Base-by-base conservation (phyloP, 2,888 invertebrate species). In the Hermodice carunculata region DNA sequence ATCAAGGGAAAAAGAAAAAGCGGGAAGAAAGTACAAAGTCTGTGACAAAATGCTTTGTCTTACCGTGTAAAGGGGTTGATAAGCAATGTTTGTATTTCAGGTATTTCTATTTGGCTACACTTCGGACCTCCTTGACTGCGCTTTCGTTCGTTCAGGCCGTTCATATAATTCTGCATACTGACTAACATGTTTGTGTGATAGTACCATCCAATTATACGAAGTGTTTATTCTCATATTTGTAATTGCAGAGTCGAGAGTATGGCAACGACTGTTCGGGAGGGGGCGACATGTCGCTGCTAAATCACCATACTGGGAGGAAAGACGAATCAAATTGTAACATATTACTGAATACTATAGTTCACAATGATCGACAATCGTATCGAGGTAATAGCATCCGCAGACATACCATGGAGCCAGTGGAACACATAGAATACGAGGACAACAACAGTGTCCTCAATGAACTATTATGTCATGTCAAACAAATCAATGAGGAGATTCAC, bases 401-500 rank as follows among this genome's bases (percentile, higher is more conserved):
- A n/a, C 57, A 46, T 22, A 32, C 31, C 31, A 29, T 43, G 22
- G 46, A 44, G 28, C 29, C 22, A n/a, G 28, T 17, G 8, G 44
- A 57, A 2, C 28, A 24, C 11, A 6, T 14, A 17, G 60, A 60
- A n/a, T 29, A 34, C 26, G 3, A 6, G 17, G 61, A 54, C 17
- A 37, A 19, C 32, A 46, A 26, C 51, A 24, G 26, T 1, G 43
- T 70, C 28, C 54, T 70, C 19, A 49, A 44, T 22, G 71, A 71
- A 34, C 32, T 70, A 34, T 67, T 71, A 22, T n/a, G 28, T 19
- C 66, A 71, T 64, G 71, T 71, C n/a, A 56, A 43, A 5, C 69
- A 67, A 26, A 56, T 71, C 26, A 69, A 61, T 54, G 71, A 71
- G 49, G 71, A 71, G 48, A 43, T 71, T n/a, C 71, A 71, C 56